These are phyloP conservation scores for Phainopepla nitens DNA, from an alignment of 2,113 vertebrate species.

Conservation along the genomic window DNA sequence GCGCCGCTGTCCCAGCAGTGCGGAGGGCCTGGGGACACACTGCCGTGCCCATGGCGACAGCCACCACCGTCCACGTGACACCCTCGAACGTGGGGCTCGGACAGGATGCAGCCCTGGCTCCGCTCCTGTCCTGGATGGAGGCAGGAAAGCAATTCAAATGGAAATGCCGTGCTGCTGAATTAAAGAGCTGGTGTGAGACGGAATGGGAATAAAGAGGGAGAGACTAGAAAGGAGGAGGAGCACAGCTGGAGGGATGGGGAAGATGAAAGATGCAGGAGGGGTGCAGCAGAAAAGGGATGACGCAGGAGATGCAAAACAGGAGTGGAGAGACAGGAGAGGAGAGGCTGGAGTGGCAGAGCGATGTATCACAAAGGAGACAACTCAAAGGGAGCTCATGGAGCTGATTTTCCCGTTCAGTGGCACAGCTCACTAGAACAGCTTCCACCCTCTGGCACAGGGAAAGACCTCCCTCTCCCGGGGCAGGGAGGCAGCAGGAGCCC, in stretches of 20 bases:
- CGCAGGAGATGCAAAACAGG: neutral
- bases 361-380: neutral
- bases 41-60: neutral
- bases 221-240: neutral
- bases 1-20: neutral
- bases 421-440: neutral
- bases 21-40: neutral
- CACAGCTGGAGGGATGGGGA: neutral
- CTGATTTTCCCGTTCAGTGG: neutral
- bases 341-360: neutral
- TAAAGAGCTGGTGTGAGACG: neutral
- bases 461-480: neutral
- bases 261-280: neutral
- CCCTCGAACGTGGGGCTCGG: neutral
- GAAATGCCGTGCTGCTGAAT: conserved; percentile 11
- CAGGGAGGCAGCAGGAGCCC: neutral
- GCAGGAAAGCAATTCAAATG: conserved; percentile 3
- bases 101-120: neutral
- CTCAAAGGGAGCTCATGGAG: neutral
- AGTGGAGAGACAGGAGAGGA: neutral
- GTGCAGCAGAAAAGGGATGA: neutral
- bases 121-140: neutral
- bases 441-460: neutral
- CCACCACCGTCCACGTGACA: neutral
- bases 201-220: neutral